Evolutionary conservation across 53 echinoderm and acorn worm species (phyloP).

Genomic region (Astropecten irregularis): DNA sequence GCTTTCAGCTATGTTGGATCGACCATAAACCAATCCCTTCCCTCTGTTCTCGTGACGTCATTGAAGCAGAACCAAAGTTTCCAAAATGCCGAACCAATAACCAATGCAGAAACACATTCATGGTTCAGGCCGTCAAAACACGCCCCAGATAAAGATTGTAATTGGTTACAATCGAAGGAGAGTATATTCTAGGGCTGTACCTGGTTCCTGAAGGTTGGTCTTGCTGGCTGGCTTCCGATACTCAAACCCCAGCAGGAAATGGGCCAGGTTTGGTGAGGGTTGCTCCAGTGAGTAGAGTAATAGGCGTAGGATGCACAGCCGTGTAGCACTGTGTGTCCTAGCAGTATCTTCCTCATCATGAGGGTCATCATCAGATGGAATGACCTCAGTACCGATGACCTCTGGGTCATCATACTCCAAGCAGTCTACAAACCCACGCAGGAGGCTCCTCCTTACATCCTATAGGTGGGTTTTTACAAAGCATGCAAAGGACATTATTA

Average conservation of each 20-base stretch:
- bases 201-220: constrained; percentile 95
- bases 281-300: constrained; percentile 80
- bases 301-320: constrained; percentile 69
- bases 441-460: constrained; percentile 68
- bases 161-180: no score
- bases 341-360: constrained; percentile 44
- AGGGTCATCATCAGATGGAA: neutral
- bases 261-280: constrained; percentile 90
- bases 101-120: no score
- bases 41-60: no score
- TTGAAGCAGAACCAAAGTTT: no score
- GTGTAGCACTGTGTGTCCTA: constrained; percentile 60
- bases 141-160: no score
- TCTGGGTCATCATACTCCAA: constrained; percentile 85
- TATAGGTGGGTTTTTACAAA: constrained; percentile 9
- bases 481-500: neutral
- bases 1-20: no score
- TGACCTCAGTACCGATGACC: neutral
- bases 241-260: constrained; percentile 85
- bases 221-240: constrained; percentile 83
- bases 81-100: no score
- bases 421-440: constrained; percentile 95
- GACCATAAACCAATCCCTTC: no score
- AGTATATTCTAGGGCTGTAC: no score
- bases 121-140: no score